phyloP scores from a whole-genome alignment of 1,140 invertebrate species.

The Drusus annulatus region DNA sequence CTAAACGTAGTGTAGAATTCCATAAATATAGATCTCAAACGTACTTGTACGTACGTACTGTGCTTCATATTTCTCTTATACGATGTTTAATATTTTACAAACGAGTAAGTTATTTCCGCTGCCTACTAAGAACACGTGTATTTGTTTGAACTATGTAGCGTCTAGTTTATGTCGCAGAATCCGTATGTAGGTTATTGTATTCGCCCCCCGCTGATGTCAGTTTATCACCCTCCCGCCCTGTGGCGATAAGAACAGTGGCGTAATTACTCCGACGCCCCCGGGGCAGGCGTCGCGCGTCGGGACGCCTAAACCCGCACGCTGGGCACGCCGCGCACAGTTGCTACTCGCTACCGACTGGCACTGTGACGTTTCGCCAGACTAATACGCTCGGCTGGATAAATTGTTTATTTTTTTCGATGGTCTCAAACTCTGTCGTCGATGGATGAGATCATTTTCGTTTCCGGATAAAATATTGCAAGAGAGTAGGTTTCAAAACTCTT shows the following conservation, averaged over 20 bases:
- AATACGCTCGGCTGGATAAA: too few relatives aligned
- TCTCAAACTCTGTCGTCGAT: too few relatives aligned
- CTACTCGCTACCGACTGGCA: too few relatives aligned
- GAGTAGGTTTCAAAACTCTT: too few relatives aligned
- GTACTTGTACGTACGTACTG: neutral
- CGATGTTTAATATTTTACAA: neutral
- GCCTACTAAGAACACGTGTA: neutral
- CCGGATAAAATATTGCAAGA: too few relatives aligned
- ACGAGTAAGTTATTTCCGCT: neutral
- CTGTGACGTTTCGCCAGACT: too few relatives aligned
- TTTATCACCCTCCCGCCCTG: constrained; percentile 54
- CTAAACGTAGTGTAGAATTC: too few relatives aligned
- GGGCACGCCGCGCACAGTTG: neutral
- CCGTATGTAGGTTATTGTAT: too few relatives aligned
- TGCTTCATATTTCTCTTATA: neutral
- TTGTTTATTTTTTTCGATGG: too few relatives aligned
- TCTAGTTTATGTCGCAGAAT: constrained; percentile 37
- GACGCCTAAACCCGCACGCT: constrained; percentile 15
- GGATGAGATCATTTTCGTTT: too few relatives aligned
- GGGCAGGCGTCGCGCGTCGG: constrained; percentile 1
- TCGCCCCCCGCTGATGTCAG: constrained; percentile 50
- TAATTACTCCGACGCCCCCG: constrained; percentile 54
- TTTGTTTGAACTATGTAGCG: neutral
- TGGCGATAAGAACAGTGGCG: constrained; percentile 54
- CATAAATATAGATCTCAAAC: too few relatives aligned